Percentiles rank a stretch among this genome's conserved stretches.
These are phyloP conservation scores for Atrichornis clamosus DNA, from an alignment of 2,113 vertebrate species.

Conservation along the genomic window DNA sequence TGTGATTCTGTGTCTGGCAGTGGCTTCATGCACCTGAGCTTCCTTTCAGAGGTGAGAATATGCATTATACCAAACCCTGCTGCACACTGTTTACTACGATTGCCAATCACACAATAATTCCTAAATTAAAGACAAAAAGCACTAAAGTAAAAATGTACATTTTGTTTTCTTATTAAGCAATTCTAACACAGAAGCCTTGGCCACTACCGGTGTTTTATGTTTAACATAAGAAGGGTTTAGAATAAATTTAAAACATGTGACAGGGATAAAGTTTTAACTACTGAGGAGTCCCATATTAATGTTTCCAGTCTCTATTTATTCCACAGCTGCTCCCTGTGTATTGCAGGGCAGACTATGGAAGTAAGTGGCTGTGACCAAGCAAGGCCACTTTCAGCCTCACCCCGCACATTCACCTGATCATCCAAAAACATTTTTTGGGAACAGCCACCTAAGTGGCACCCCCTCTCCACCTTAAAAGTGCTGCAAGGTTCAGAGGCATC, in stretches of 20 bases:
- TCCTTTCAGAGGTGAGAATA: not conserved
- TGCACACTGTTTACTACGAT: not conserved
- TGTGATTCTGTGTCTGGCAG: not conserved
- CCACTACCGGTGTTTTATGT: not conserved
- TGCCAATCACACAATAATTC: not conserved
- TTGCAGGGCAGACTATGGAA: not conserved
- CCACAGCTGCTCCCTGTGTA: not conserved
- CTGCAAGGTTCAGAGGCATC: not conserved
- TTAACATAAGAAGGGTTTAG: not conserved
- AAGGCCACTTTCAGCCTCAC: not conserved
- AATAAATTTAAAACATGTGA: not conserved
- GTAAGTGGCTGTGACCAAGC: not conserved
- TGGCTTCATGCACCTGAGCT: not conserved
- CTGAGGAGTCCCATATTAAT: not conserved
- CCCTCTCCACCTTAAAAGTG: fast-evolving
- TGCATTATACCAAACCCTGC: fast-evolving
- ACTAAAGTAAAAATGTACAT: not conserved
- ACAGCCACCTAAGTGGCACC: not conserved
- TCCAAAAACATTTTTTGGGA: not conserved
- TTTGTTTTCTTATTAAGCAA: not conserved
- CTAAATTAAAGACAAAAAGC: not conserved
- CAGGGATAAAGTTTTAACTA: not conserved
- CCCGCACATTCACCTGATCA: not conserved
- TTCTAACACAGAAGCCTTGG: not conserved
- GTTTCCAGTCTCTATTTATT: not conserved